Evolutionary conservation across 2,888 invertebrate genomes (phyloP), one percentile per base, ranked within the genome.

Genomic region (Eugnorisma glareosa): DNA sequence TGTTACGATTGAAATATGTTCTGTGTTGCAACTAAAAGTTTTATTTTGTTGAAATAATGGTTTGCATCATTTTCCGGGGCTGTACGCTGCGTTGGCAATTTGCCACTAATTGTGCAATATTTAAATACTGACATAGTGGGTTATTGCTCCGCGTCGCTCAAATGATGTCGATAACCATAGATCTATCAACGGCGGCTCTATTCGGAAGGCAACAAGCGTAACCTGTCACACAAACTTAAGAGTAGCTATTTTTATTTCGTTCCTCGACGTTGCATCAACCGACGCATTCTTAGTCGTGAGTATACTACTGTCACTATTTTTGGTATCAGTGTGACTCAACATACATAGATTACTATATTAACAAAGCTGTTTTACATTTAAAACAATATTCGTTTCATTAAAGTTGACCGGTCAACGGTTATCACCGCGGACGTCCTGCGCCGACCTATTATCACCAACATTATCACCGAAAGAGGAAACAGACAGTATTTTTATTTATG

Each of bases 361-460:
- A 84, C 78, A 79, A 73, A 77, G 73, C 80, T 76, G 75, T 86
- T 85, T 70, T 70, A 79, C 77, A 88, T 83, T 81, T 80, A 77
- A 86, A 89, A 90, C 88, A 90, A 88, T 88, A 87, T 87, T 87
- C 88, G 91, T 90, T 88, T 92, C 85, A 88, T 92, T 91, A 90
- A 89, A 91, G 91, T 85, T 90, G 94, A 93, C 94, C 94, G 95
- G 94, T 94, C 94, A 91, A 78, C 73, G 69, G 83, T 90, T 96
- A 96, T 96, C 96, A 84, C 75, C 89, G 88, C 95, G 96, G 96
- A 96, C 93, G 90, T 96, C 96, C 96, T 95, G 96, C 86, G 61
- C 67, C 81, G 82, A 77, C 85, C 74, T 77, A 80, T 88, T 92
- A 92, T 94, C 94, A 90, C 84, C 68, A 45, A 81, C 74, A 83